These are phyloP conservation scores for Cotesia congregata DNA, from an alignment of 2,888 invertebrate species.

Conservation along the genomic window DNA sequence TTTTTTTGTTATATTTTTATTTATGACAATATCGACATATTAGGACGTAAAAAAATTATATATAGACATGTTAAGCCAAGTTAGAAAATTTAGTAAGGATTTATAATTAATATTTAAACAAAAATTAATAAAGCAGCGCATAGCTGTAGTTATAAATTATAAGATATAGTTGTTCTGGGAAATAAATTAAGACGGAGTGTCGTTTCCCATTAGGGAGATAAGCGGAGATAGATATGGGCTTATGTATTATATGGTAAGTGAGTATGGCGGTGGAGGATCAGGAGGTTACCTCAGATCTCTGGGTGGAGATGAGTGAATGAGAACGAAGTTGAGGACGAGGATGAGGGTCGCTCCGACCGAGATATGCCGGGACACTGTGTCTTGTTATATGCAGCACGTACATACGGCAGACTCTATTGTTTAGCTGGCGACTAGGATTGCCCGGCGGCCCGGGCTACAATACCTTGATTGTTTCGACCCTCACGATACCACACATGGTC, in stretches of 20 bases:
- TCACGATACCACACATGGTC: slow-evolving; percentile 57
- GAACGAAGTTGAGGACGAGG: slow-evolving; percentile 41
- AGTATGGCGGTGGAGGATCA: slow-evolving; percentile 19
- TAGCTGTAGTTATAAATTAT: slow-evolving; percentile 12
- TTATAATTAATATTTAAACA: too few species aligned
- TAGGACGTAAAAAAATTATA: too few species aligned
- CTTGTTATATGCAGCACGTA: not conserved
- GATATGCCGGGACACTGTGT: slow-evolving; percentile 56
- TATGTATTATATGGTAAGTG: slow-evolving; percentile 14
- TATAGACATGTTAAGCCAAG: too few species aligned
- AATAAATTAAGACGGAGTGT: slow-evolving; percentile 29
- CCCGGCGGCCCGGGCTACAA: slow-evolving; percentile 59
- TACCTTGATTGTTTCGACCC: slow-evolving; percentile 66
- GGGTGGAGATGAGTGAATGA: slow-evolving; percentile 28
- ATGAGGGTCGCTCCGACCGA: slow-evolving; percentile 51
- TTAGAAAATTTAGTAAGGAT: too few species aligned
- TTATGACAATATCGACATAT: too few species aligned
- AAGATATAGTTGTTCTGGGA: slow-evolving; percentile 8
- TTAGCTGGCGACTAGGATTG: slow-evolving; percentile 58
- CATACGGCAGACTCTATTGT: slow-evolving; percentile 56
- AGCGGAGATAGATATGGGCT: slow-evolving; percentile 54
- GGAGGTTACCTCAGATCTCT: not conserved
- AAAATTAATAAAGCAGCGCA: too few species aligned
- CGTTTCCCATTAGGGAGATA: slow-evolving; percentile 62
- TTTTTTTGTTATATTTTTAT: too few species aligned